A percentile compares a stretch with the other conserved stretches of the same genome.
Evolutionary conservation across 35 echinoderm and acorn worm species (phyloP).

Genomic region (Apostichopus japonicus): DNA sequence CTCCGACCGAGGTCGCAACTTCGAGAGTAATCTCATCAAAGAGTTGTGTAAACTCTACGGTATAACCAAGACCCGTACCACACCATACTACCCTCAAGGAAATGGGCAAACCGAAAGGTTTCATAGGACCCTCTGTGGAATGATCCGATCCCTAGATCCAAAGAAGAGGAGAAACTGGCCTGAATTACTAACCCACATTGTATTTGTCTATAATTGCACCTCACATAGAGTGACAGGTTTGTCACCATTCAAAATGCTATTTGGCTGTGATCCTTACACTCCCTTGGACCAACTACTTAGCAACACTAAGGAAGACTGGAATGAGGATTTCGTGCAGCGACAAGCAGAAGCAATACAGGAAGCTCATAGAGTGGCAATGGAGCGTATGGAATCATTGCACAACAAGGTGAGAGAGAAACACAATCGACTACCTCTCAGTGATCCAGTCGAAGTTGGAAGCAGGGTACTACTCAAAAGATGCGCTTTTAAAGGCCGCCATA

Average conservation of each 20-base stretch:
- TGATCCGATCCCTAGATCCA: neutral
- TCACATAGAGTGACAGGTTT: constrained; percentile 29
- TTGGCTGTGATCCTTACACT: constrained; percentile 44
- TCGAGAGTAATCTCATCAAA: neutral
- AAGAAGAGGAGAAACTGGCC: constrained; percentile 31
- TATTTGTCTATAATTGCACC: neutral
- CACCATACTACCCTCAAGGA: constrained; percentile 48
- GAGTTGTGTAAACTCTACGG: constrained; percentile 47
- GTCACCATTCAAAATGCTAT: constrained; percentile 19
- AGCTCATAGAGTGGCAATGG: constrained; percentile 4
- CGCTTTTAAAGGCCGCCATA: constrained; percentile 39
- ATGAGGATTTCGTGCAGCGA: constrained; percentile 35
- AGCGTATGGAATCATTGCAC: neutral
- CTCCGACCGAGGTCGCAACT: constrained; percentile 6
- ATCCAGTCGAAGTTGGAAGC: constrained; percentile 5
- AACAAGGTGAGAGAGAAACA: neutral
- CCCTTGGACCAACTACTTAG: constrained; percentile 31
- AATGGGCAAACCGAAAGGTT: constrained; percentile 57
- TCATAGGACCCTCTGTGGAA: constrained; percentile 43
- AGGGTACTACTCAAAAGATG: constrained; percentile 30
- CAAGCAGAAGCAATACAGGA: constrained; percentile 6
- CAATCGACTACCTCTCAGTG: neutral
- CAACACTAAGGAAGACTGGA: constrained; percentile 28
- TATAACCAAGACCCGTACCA: constrained; percentile 50
- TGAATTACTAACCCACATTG: neutral